A percentile compares a stretch with the other conserved stretches of the same genome.
phyloP scores from a whole-genome alignment of 2,797 vertebrate species.

The Cercopithecus hamlyni region DNA sequence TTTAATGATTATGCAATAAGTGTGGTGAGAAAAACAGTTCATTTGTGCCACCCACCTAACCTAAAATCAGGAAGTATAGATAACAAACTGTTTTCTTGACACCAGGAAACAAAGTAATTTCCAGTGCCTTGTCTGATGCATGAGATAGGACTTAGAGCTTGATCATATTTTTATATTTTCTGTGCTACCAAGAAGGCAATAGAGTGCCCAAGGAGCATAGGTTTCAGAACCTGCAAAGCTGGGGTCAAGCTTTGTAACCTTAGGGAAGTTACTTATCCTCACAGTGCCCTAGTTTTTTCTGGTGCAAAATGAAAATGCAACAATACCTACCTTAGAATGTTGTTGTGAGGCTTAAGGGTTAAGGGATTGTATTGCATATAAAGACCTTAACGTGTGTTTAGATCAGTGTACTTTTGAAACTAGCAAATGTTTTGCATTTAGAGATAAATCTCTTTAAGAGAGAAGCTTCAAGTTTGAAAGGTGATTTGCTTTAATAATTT shows the following conservation, averaged over 20 bases:
- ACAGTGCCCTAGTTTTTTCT: background rate
- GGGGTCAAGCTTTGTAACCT: background rate
- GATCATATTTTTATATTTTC: background rate
- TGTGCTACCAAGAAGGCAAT: background rate
- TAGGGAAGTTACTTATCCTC: background rate
- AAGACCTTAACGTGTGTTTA: background rate
- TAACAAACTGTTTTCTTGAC: constrained; percentile 5
- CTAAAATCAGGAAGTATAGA: constrained; percentile 60
- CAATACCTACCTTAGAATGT: background rate
- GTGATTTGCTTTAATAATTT: constrained; percentile 53
- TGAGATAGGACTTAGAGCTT: background rate
- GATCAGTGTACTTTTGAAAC: background rate
- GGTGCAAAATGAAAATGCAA: background rate
- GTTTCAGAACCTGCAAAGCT: constrained; percentile 18
- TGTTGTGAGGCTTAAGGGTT: background rate
- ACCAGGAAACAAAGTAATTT: background rate
- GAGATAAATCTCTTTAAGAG: background rate
- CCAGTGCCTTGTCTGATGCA: background rate
- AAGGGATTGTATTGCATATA: background rate
- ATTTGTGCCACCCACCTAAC: background rate
- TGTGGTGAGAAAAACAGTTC: constrained; percentile 45
- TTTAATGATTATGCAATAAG: constrained; percentile 53
- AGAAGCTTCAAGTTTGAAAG: constrained; percentile 28
- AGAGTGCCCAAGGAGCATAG: background rate
- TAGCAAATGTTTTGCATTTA: background rate